Evolutionary conservation across 92 coral and sea anemone species (phyloP), one percentile per base, ranked within the genome.

Genomic region (Metridium senile): DNA sequence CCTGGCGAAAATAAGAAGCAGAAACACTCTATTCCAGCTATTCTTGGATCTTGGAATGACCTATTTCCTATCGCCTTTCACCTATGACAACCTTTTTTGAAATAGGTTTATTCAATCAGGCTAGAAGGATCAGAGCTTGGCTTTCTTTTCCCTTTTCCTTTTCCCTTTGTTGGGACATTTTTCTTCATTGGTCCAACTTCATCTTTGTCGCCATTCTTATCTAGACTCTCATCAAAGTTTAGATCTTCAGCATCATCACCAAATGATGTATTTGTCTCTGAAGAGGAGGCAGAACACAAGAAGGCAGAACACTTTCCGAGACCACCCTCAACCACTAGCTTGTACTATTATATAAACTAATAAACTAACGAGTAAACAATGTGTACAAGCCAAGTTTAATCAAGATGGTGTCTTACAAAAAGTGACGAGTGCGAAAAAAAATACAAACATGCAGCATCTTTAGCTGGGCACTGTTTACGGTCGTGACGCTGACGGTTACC

Each of bases 401-500:
- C n/a, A n/a, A n/a, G n/a, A n/a, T n/a, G n/a, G n/a, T n/a, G n/a
- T n/a, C n/a, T n/a, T n/a, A n/a, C n/a, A n/a, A n/a, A n/a, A n/a
- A n/a, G n/a, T n/a, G n/a, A n/a, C n/a, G n/a, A n/a, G n/a, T n/a
- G n/a, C n/a, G n/a, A n/a, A n/a, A n/a, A n/a, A n/a, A n/a, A n/a
- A n/a, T n/a, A n/a, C n/a, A 62, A 45, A 34, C 89, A 85, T 2
- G 78, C 20, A 25, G 56, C 58, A 62, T 78, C 72, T 43, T 64
- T 84, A 11, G 88, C 84, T 0, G 85, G 85, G 33, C 85, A 79
- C 26, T 35, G 62, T 23, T 56, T 45, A 16, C 85, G 62, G 72
- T 79, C 75, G 43, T 85, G 89, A 26, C 82, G 74, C 52, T 79
- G 81, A 49, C 84, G 80, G 52, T 53, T 77, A 33, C 85, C 89